A percentile compares a stretch with the other conserved stretches of the same genome.
phyloP scores from a whole-genome alignment of 2,888 invertebrate species.

The Rotaria magnacalcarata region DNA sequence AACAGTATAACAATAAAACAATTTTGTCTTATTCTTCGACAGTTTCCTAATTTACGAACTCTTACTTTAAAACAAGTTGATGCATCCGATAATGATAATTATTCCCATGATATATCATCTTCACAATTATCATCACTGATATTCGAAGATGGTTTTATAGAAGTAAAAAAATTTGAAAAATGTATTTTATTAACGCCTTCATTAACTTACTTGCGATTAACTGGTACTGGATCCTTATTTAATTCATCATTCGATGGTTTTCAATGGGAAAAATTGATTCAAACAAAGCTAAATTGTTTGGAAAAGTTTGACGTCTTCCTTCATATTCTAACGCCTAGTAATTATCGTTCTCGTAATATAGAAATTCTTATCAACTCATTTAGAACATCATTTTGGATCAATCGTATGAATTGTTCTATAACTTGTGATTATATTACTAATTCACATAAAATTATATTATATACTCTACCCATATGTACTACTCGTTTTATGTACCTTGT shows the following conservation, averaged over 20 bases:
- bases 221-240: not conserved
- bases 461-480: conserved; percentile 13
- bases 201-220: not conserved
- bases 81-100: not conserved
- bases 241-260: not conserved
- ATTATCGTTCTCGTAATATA: not conserved
- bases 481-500: not conserved
- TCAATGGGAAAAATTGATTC: not conserved
- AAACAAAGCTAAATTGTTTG: not conserved
- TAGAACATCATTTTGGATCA: not conserved
- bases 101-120: not conserved
- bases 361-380: not conserved
- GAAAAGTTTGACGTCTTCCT: not conserved
- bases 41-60: not conserved
- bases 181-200: not conserved
- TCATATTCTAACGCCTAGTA: not conserved
- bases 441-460: not conserved
- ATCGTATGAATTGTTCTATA: not conserved
- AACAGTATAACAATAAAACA: not conserved
- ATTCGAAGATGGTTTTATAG: not conserved
- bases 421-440: not conserved
- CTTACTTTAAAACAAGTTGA: not conserved
- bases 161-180: not conserved
- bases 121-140: not conserved
- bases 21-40: not conserved